Base-by-base conservation (phyloP, 2,888 invertebrate genomes). In the Merodon equestris region DNA sequence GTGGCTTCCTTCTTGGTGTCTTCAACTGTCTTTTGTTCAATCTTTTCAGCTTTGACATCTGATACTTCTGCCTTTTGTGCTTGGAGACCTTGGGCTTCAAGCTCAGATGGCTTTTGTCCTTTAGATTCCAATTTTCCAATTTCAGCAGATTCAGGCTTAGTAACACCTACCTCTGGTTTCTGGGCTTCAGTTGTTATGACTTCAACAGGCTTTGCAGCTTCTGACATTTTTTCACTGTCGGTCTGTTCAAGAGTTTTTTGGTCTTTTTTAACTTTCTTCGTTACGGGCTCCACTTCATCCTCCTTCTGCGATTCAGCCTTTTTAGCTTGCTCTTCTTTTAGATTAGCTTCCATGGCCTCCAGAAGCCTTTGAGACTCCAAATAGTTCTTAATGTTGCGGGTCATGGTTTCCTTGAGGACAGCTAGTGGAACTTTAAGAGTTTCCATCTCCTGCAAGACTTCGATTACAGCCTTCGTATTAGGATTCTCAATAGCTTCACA, bases 391-490 rank as follows among this genome's bases (percentile, higher is more conserved):
- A 79, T 79, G 48, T 48, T 74, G 9, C 40, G 14, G 10, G 17
- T 38, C 48, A 79, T 74, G 0, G 68, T 70, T 9, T 79, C 79
- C 34, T 54, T 68, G 14, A 79, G 40, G 9, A 74, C 60, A 12
- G 63, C 70, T 9, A 79, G n/a, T 9, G 79, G 79, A 0, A 48
- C 83, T 19, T 82, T 81, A 18, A 82, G 71, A 1, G 71, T 58
- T 74, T 84, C 85, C 51, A 84, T 61, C 42, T 85, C 84, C 34
- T 84, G 82, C 18, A 84, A 47, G 9, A 84, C 73, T 58, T 83
- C 83, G 7, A 85, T 73, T 0, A 71, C 57, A 13, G 53, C 18
- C 53, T 79, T 74, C 15, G 47, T 67, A 10, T 44, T 54, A 1
- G 64, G 9, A 44, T 74, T 56, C 1, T 60, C 45, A 18, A 74